phyloP scores from a whole-genome alignment of 2,113 vertebrate genomes.

The Thalassarche chlororhynchos region DNA sequence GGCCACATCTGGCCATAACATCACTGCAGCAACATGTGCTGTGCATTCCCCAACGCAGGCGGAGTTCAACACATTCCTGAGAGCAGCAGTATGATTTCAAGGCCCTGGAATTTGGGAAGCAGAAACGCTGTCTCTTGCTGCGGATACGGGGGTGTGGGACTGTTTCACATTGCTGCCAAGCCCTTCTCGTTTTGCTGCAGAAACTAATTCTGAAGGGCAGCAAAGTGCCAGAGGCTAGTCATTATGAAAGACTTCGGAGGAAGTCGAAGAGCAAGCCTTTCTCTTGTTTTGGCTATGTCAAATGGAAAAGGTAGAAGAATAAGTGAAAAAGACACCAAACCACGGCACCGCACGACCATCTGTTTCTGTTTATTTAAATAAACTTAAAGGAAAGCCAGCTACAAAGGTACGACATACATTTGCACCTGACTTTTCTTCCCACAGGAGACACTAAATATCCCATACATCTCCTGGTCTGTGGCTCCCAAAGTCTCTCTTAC shows the following conservation, averaged over 20 bases:
- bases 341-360: neutral
- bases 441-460: neutral
- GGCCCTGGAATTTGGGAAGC: constrained; percentile 40
- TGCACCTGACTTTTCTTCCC: neutral
- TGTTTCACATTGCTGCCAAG: neutral
- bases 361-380: neutral
- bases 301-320: neutral
- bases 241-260: rapidly evolving
- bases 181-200: neutral
- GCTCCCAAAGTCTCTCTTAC: neutral
- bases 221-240: neutral
- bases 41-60: neutral
- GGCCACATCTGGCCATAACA: constrained; percentile 21
- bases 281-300: neutral
- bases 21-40: neutral
- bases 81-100: constrained; percentile 17
- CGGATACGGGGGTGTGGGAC: neutral
- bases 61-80: neutral
- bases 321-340: neutral
- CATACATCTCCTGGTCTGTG: rapidly evolving
- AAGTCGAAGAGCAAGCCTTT: rapidly evolving
- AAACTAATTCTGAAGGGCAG: neutral
- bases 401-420: neutral
- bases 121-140: neutral
- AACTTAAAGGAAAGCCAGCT: neutral